Conservation (phyloP, 2,888 invertebrate species). For the Pimpla rufipes region DNA sequence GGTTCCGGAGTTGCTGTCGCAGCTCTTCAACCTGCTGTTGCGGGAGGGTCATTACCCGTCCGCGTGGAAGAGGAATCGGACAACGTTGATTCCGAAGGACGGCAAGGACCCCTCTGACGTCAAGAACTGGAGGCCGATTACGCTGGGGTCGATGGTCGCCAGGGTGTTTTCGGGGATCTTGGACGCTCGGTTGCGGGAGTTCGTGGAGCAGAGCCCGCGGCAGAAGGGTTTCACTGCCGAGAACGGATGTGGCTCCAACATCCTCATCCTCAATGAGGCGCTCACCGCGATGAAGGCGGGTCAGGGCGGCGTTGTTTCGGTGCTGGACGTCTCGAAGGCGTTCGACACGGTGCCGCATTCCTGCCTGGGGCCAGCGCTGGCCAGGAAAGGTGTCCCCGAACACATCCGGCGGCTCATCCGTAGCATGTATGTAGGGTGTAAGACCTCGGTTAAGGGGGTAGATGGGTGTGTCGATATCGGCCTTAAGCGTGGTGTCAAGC, state of each 20-base stretch:
- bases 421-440: constrained; percentile 50
- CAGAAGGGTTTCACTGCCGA: constrained; percentile 79
- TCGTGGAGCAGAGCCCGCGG: constrained; percentile 70
- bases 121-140: constrained; percentile 79
- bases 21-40: constrained; percentile 38
- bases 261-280: constrained; percentile 45
- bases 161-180: constrained; percentile 74
- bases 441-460: constrained; percentile 9
- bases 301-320: constrained; percentile 43
- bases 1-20: background rate
- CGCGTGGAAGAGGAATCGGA: constrained; percentile 78
- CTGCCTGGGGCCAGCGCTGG: constrained; percentile 27
- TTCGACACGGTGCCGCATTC: constrained; percentile 72
- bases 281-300: constrained; percentile 30
- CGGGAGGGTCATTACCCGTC: constrained; percentile 24
- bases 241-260: constrained; percentile 68
- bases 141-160: constrained; percentile 77
- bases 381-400: constrained; percentile 18
- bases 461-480: constrained; percentile 7
- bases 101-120: constrained; percentile 74
- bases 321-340: constrained; percentile 69
- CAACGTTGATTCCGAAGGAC: constrained; percentile 77
- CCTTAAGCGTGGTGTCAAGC: constrained; percentile 28
- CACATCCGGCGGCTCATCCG: background rate
- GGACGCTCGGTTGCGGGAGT: constrained; percentile 72